Evolutionary conservation across 2,797 vertebrate species (phyloP).

Genomic region (Taenioides sp.): DNA sequence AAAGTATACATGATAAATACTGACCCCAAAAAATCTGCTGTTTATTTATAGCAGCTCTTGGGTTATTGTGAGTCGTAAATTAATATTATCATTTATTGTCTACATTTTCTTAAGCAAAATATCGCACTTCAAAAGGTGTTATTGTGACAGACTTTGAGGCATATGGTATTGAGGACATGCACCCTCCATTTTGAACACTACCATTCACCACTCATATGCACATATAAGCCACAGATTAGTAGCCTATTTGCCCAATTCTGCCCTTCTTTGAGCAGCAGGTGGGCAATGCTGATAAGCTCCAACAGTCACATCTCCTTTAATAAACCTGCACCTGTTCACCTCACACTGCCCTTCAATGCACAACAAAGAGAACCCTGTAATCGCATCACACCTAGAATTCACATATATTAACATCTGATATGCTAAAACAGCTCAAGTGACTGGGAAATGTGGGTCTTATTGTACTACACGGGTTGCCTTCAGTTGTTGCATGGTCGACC

Average conservation of each 20-base stretch:
- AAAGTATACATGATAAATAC: no score
- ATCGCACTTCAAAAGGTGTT: no score
- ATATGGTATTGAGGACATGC: not conserved
- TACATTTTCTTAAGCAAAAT: no score
- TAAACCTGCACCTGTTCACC: slow-evolving; percentile 54
- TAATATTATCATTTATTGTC: no score
- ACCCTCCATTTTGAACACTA: slow-evolving; percentile 21
- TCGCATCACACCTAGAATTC: not conserved
- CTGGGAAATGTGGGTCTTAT: not conserved
- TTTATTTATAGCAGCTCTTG: no score
- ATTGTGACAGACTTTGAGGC: no score
- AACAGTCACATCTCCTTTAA: slow-evolving; percentile 48
- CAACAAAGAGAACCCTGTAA: not conserved
- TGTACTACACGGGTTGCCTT: not conserved
- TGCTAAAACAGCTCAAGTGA: slow-evolving; percentile 1
- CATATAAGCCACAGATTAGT: slow-evolving; percentile 5
- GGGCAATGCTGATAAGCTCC: slow-evolving; percentile 59
- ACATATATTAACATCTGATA: not conserved
- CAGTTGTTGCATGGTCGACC: not conserved
- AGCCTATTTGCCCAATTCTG: slow-evolving; percentile 41
- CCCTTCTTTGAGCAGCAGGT: slow-evolving; percentile 49
- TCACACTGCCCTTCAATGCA: not conserved
- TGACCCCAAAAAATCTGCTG: no score
- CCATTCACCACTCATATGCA: slow-evolving; percentile 1
- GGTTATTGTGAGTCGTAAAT: no score